Percentiles rank a stretch among this genome's conserved stretches.
Evolutionary conservation across 1,140 invertebrate genomes (phyloP).

Genomic region (Danaus melanippus): DNA sequence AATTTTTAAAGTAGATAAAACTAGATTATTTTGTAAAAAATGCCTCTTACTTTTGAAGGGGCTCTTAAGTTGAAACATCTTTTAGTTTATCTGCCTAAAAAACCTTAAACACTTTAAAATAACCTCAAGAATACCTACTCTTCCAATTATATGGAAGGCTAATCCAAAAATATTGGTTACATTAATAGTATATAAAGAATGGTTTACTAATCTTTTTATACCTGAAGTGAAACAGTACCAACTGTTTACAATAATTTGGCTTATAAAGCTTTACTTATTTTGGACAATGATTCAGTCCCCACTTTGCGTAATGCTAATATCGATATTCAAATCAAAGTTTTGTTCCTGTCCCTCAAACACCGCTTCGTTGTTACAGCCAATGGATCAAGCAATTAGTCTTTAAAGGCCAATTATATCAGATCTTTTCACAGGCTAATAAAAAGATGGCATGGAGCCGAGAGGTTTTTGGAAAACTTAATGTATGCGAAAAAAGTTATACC

Average conservation of each 20-base stretch:
- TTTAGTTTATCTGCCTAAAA: constrained; percentile 35
- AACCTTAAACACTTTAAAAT: constrained; percentile 36
- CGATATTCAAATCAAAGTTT: constrained; percentile 21
- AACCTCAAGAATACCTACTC: constrained; percentile 21
- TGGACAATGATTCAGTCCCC: constrained; percentile 42
- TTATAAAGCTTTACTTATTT: constrained; percentile 48
- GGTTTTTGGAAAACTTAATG: constrained; percentile 8
- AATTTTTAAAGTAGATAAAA: constrained; percentile 62
- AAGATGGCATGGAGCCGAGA: constrained; percentile 5
- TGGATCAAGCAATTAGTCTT: constrained; percentile 64
- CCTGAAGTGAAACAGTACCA: constrained; percentile 34
- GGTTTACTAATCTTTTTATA: constrained; percentile 42
- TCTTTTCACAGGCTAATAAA: constrained; percentile 6
- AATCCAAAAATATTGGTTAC: constrained; percentile 51
- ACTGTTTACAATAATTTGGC: constrained; percentile 31
- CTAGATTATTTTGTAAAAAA: constrained; percentile 47
- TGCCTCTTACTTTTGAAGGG: constrained; percentile 40
- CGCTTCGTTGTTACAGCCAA: constrained; percentile 65
- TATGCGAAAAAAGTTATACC: too few relatives aligned
- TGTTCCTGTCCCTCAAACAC: constrained; percentile 63
- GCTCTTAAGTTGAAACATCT: constrained; percentile 33
- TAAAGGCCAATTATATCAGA: constrained; percentile 23
- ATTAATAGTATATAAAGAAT: constrained; percentile 34
- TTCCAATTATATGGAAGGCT: constrained; percentile 36
- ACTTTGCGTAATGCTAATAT: constrained; percentile 3